Evolutionary conservation across 2,113 vertebrate species (phyloP), one percentile per base, ranked within the genome.

Genomic region (Melanocharis versteri): DNA sequence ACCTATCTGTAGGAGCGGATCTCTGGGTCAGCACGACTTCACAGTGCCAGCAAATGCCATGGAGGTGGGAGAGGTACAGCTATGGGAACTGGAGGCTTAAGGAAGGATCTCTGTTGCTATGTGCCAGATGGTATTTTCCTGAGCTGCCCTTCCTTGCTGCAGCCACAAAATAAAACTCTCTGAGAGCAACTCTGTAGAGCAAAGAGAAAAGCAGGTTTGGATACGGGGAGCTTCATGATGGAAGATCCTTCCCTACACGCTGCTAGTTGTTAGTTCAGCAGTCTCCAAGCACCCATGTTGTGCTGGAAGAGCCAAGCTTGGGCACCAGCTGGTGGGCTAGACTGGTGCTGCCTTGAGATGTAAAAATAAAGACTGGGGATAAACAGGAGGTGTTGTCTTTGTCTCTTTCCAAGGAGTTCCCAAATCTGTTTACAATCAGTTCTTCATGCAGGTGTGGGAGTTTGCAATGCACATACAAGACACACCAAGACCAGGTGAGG

Each of bases 1-100:
- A 68, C 56, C 71, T 96, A 95, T 96, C 92, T 89, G 45, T n/a
- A 94, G 60, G 48, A 71, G 39, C 0, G 22, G 37, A 95, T 95
- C 88, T 95, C 80, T 92, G 53, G 94, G 80, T 95, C 83, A 95
- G 95, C 92, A 89, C 4, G 30, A 57, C 76, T 92, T 92, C 23
- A 0, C 79, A 71, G 48, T 64, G 83, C 86, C 88, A 93, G 79
- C 76, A 92, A 89, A 61, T 27, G 89, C 86, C 2, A 15, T 1
- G 2, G 47, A 89, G 56, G 69, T 40, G 83, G 68, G 72, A 96
- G 72, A 94, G 27, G 45, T 65, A 61, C 3, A 10, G 47, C 44
- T 75, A 40, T 47, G 72, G 58, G 79, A 95, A 85, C 47, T 35
- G 35, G 54, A 95, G 80, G n/a, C 2, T 5, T 50, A 44, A 65